Evolutionary conservation across 2,888 invertebrate genomes (phyloP).

Genomic region (Synanthedon andrenaeformis): DNA sequence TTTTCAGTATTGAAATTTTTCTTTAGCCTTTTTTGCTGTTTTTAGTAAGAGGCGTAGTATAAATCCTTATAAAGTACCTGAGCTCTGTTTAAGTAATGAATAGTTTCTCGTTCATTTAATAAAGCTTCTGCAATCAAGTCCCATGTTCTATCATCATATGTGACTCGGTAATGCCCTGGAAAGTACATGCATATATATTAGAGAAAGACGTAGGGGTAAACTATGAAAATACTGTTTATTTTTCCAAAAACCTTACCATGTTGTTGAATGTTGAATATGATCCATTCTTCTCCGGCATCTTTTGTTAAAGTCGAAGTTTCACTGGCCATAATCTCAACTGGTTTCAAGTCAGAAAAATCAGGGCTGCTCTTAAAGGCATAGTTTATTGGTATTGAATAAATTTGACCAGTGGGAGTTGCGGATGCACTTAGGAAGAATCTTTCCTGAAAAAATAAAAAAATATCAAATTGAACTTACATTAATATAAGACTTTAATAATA

Average conservation of each 20-base stretch:
- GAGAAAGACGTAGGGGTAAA: no score
- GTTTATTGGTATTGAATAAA: constrained; percentile 60
- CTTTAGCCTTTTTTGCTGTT: no score
- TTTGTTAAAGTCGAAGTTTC: constrained; percentile 33
- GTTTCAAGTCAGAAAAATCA: constrained; percentile 32
- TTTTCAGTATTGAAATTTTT: no score
- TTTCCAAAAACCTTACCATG: constrained; percentile 52
- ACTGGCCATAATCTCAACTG: constrained; percentile 56
- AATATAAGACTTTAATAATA: not conserved
- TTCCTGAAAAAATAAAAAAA: constrained; percentile 38
- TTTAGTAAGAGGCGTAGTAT: no score
- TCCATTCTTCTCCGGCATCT: constrained; percentile 60
- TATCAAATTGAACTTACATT: not conserved
- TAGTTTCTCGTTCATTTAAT: constrained; percentile 36
- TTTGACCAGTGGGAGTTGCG: constrained; percentile 27
- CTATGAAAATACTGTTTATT: not conserved
- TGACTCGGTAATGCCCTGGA: constrained; percentile 75
- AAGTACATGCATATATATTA: constrained; percentile 3
- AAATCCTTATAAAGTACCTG: constrained; percentile 58
- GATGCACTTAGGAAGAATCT: constrained; percentile 65
- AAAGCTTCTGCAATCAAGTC: constrained; percentile 48
- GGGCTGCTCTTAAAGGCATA: constrained; percentile 41
- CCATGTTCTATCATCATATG: constrained; percentile 74
- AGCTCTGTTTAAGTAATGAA: constrained; percentile 79
- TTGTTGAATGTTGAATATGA: constrained; percentile 74